These are phyloP conservation scores for Ophiothrix spiculata DNA, from an alignment of 35 echinoderm and acorn worm species.

Conservation along the genomic window DNA sequence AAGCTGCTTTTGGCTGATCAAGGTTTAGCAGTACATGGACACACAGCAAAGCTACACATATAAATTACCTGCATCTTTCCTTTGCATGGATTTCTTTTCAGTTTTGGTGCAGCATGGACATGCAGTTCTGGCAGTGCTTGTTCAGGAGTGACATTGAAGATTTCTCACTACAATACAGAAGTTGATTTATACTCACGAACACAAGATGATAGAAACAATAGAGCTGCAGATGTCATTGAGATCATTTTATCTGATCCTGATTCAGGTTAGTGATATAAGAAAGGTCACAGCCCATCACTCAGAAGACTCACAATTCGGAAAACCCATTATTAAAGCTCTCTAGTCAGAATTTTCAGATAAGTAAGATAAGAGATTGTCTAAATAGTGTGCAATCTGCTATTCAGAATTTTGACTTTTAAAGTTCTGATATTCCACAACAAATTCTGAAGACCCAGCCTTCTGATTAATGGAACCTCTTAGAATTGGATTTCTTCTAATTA, in stretches of 20 bases:
- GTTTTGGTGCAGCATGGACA: slow-evolving; percentile 72
- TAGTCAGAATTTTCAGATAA: neutral
- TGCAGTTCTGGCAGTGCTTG: slow-evolving; percentile 68
- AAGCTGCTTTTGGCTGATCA: no score
- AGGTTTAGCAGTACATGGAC: no score
- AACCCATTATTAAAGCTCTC: neutral
- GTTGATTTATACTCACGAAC: slow-evolving; percentile 58
- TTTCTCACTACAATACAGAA: slow-evolving; percentile 53
- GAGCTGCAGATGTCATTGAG: slow-evolving; percentile 64
- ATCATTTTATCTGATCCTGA: slow-evolving; percentile 74
- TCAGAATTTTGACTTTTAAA: neutral
- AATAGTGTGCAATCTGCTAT: neutral
- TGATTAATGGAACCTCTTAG: no score
- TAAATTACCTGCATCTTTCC: slow-evolving; percentile 10
- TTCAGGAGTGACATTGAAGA: slow-evolving; percentile 70
- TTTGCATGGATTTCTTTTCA: no score
- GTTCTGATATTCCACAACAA: neutral
- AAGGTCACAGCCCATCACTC: neutral
- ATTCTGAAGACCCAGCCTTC: no score
- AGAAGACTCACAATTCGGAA: no score
- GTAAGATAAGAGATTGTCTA: neutral
- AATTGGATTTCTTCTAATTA: no score
- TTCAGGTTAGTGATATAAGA: slow-evolving; percentile 42
- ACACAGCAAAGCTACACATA: neutral
- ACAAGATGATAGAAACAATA: slow-evolving; percentile 58